Base-by-base conservation (phyloP, 2,113 vertebrate genomes). In the Sarotherodon lohbergeri region DNA sequence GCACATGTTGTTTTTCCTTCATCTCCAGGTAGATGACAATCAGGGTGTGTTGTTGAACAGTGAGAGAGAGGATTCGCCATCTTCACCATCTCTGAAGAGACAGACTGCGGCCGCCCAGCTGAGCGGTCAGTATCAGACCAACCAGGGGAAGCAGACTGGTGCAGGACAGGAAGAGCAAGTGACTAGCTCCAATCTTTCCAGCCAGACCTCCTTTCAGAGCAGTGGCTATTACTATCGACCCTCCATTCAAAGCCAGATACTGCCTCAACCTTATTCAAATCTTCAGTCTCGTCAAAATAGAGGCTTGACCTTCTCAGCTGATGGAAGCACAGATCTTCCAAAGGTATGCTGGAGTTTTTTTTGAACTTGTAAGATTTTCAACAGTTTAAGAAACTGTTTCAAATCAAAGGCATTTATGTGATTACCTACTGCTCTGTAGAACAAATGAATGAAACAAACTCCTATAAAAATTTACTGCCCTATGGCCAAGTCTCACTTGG, bases 1-100 rank as follows among this genome's bases (percentile, higher is more conserved):
- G 10, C 78, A 12, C 19, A 9, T 52, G 7, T 34, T 83, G 11
- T 88, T 82, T 76, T 85, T 85, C 2, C 2, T 84, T 73, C 2
- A 27, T 56, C 63, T 90, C 9, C 78, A 96, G 95, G 87, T 88
- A 2, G 88, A 92, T 22, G 71, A 90, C 71, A 56, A 84, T 88
- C 89, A 88, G 36, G 76, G 80, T 36, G 34, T 56, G 54, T 82
- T 85, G 54, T 17, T 89, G 27, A 93, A 82, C 9, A 41, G 22
- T 10, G 84, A 93, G 59, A 89, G 63, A 73, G 86, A 78, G 14
- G 55, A 81, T 43, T 50, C 66, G 32, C 68, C 24, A 22, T 81
- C 84, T 79, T 61, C 43, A 13, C 34, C 87, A 22, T 59, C 29
- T 1, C 85, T 94, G 27, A 94, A 87, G 86, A 92, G 95, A 56